phyloP scores from a whole-genome alignment of 1,140 invertebrate genomes.

The Bombus difficillimus region DNA sequence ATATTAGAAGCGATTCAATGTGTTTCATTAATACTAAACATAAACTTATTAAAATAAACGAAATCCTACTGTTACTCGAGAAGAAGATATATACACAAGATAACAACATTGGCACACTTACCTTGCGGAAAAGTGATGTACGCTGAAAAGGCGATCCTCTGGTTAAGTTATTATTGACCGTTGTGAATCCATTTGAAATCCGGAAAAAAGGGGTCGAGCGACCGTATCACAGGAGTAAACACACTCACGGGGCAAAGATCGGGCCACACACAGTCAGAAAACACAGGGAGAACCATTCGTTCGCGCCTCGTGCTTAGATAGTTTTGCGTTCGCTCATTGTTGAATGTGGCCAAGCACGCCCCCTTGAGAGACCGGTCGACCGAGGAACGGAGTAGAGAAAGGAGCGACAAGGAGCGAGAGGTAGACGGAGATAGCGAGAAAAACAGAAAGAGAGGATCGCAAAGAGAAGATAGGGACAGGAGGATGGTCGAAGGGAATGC shows the following conservation, averaged over 20 bases:
- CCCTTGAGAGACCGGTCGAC: conserved; percentile 69
- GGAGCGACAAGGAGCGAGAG: conserved; percentile 8
- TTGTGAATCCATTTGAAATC: conserved; percentile 47
- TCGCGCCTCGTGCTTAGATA: conserved; percentile 70
- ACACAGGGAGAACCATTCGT: conserved; percentile 54
- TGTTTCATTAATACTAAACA: not conserved
- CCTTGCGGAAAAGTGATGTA: not conserved
- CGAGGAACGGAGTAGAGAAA: conserved; percentile 48
- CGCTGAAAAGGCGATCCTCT: not conserved
- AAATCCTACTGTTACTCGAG: not conserved
- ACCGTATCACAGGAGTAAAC: conserved; percentile 41
- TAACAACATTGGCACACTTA: conserved; percentile 26
- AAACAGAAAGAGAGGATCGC: conserved; percentile 22
- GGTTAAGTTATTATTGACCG: conserved; percentile 7
- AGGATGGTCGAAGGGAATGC: conserved; percentile 52
- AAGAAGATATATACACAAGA: not conserved
- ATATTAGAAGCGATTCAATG: not conserved
- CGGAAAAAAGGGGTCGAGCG: conserved; percentile 3
- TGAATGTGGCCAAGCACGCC: conserved; percentile 68
- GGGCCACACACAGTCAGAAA: conserved; percentile 60
- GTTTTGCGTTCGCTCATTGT: conserved; percentile 73
- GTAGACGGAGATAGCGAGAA: not conserved
- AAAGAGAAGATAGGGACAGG: conserved; percentile 29
- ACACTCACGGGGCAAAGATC: conserved; percentile 27
- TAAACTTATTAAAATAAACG: not conserved